Base-by-base conservation (phyloP, 2,888 invertebrate genomes). In the Acleris laterana region DNA sequence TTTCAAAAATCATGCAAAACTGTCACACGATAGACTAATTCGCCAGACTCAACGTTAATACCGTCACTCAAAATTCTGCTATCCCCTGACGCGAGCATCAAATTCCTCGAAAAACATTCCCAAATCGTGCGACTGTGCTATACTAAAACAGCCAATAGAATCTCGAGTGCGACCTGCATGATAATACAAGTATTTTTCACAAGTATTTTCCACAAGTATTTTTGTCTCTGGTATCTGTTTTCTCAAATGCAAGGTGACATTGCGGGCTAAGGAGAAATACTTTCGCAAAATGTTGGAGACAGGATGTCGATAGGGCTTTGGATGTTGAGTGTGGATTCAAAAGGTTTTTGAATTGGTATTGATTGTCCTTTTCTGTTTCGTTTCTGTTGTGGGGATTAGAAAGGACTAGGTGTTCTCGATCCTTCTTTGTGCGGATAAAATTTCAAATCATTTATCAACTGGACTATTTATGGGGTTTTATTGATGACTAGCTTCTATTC, bases 191-290 rank as follows among this genome's bases (percentile, higher is more conserved):
- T 32, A 32, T 32, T 32, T 48, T 49, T 49, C 19, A 17, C 48
- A 20, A 42, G 55, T 55, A 22, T 42, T 42, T 55, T 42, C n/a
- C 19, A 17, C 48, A 20, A 42, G 55, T 55, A 22, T 42, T 42
- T 55, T 42, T 50, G 16, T 16, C 13, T 19, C 7, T 28, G 52
- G 38, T 55, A 55, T 42, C 42, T 19, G 55, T 42, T 16, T 42
- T 55, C 42, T 20, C 55, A 42, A 55, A 55, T 42, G 16, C 55
- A 16, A 7, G 38, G 19, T 55, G 53, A 38, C 38, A 38, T 32
- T 32, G 32, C 17, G 17, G 19, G 53, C 38, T 42, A 19, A 11
- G 38, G n/a, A 16, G 19, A 55, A 55, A 55, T 38, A 17, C 13
- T 42, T 55, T 16, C 55, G 19, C 42, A 42, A 55, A 38, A 32